Base-by-base conservation (phyloP, 2,113 vertebrate genomes). In the Neoarius graeffei region DNA sequence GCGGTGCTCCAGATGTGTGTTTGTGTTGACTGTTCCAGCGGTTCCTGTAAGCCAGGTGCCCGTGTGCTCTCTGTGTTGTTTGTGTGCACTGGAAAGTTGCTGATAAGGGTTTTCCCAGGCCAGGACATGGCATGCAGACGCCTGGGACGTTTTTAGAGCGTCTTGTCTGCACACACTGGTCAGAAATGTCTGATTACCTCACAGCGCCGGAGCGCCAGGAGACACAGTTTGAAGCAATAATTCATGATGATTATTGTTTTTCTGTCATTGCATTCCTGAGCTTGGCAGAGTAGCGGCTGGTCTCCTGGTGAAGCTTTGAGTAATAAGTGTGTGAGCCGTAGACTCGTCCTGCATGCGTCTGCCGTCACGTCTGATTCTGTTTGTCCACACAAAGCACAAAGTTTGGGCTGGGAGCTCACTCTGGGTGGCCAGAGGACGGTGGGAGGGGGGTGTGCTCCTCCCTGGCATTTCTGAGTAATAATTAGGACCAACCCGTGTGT, bases 81-180 rank as follows among this genome's bases (percentile, higher is more conserved):
- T 73, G 71, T 86, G 86, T 84, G 69, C 82, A 48, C 50, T 52
- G 60, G 80, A 48, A 85, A 87, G 56, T 83, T 77, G 84, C 81
- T 89, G 84, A 85, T 89, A 87, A 84, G 66, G 74, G 30, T 81
- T 91, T 89, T 91, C 84, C 76, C 86, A 88, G 84, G 80, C 83
- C 64, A 48, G 60, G 81, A 69, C 52, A 35, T 56, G 23, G 23
- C 15, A 20, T 23, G 79, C 59, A 64, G n/a, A 35, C 3, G 54
- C 56, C 64, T 52, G 81, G 54, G 20, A 19, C 11, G 4, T 30
- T 48, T 60, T 14, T 59, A 7, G 52, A 14, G n/a, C 27, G 1
- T 64, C 54, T 48, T 13, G 35, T 52, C 57, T 85, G 87, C 8
- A 20, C 66, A 76, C 69, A 56, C 66, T 64, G 35, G 35, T n/a